These are phyloP conservation scores for Ispidina picta DNA, from an alignment of 2,797 vertebrate species.

Conservation along the genomic window DNA sequence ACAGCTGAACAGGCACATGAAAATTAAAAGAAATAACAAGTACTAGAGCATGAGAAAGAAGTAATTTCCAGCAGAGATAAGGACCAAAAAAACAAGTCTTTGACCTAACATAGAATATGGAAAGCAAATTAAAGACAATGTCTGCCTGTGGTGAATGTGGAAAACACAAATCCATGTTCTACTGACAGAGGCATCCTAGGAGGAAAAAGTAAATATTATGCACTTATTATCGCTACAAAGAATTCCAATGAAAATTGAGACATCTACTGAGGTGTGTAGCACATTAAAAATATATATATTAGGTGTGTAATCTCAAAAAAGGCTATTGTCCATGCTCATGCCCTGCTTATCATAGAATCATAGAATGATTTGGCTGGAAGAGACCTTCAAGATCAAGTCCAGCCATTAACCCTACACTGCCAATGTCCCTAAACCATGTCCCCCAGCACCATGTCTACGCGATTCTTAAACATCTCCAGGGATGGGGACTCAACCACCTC, in stretches of 20 bases:
- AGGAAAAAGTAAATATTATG: not conserved
- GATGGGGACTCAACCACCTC: too few species aligned
- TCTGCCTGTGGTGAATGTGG: not conserved
- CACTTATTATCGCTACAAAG: not conserved
- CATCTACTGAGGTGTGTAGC: not conserved
- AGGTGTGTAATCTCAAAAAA: not conserved
- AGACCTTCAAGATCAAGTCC: too few species aligned
- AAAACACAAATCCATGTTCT: not conserved
- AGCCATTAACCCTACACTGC: too few species aligned
- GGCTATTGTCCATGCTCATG: not conserved
- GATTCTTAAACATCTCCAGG: too few species aligned
- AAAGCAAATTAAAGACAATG: not conserved
- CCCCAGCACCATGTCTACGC: too few species aligned
- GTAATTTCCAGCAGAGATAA: not conserved
- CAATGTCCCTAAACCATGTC: too few species aligned
- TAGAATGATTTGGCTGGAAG: too few species aligned
- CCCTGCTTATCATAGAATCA: not conserved
- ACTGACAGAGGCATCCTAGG: not conserved
- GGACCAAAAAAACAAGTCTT: not conserved
- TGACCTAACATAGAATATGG: not conserved
- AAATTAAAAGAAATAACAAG: not conserved
- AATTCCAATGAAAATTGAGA: not conserved
- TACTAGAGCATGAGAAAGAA: not conserved
- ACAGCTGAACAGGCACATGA: not conserved
- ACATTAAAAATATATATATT: not conserved